phyloP scores from a whole-genome alignment of 2,797 vertebrate genomes.

The Tinamus major region DNA sequence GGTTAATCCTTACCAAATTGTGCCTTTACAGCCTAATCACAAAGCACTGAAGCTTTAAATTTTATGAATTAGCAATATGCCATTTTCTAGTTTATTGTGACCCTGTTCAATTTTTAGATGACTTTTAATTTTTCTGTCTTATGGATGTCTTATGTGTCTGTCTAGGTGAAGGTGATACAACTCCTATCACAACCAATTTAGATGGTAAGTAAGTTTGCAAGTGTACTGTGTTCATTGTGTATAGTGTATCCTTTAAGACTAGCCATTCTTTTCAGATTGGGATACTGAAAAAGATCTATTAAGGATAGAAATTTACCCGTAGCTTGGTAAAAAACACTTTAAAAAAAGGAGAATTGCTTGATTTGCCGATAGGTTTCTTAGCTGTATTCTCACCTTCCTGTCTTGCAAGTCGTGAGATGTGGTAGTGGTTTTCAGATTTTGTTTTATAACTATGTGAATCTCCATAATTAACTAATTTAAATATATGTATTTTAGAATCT shows the following conservation, averaged over 20 bases:
- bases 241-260: not conserved
- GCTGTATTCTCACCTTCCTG: not conserved
- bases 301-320: not conserved
- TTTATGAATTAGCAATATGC: not conserved
- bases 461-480: not conserved
- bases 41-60: not conserved
- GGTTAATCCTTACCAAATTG: not conserved
- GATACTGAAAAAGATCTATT: not conserved
- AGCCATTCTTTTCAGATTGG: not conserved
- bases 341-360: not conserved
- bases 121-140: conserved; percentile 32
- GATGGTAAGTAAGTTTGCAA: conserved; percentile 77
- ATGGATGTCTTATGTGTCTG: conserved; percentile 5
- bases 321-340: not conserved
- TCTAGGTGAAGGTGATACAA: conserved; percentile 83
- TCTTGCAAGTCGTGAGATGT: not conserved
- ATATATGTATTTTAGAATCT: not conserved
- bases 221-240: not conserved
- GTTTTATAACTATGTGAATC: not conserved
- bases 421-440: not conserved
- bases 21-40: not conserved
- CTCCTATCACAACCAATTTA: conserved; percentile 75
- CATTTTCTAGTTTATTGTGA: not conserved
- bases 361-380: not conserved
- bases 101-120: not conserved